Conservation (phyloP, 1,140 invertebrate genomes). For the Pseudomyrmex pallidus region DNA sequence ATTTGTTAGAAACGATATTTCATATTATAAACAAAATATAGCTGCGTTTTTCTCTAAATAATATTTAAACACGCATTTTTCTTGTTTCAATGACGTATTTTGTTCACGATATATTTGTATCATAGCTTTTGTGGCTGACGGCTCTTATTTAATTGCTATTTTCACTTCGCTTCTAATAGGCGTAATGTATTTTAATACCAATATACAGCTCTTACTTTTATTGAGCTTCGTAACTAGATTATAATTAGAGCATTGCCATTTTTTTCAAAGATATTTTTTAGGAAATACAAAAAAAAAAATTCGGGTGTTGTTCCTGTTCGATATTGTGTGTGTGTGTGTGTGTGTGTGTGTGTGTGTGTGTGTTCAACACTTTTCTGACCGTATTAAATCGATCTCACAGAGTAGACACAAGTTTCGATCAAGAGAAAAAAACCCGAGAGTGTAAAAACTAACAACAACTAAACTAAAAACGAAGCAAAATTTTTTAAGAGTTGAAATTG, state of each 20-base stretch:
- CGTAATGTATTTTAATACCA: constrained; percentile 51
- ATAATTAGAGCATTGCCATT: constrained; percentile 9
- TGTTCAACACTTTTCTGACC: no score
- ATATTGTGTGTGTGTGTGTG: not conserved
- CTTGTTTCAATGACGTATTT: constrained; percentile 37
- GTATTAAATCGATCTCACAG: constrained; percentile 6
- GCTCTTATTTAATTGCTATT: constrained; percentile 70
- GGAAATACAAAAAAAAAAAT: not conserved
- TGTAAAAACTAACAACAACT: not conserved
- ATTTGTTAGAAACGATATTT: constrained; percentile 6
- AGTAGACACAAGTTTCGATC: not conserved
- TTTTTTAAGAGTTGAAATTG: constrained; percentile 58
- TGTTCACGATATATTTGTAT: constrained; percentile 51
- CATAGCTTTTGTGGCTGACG: constrained; percentile 71
- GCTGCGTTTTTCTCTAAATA: not conserved
- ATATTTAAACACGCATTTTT: constrained; percentile 16
- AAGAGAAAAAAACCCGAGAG: constrained; percentile 8
- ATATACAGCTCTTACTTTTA: constrained; percentile 37
- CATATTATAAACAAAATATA: constrained; percentile 30
- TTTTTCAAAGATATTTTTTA: not conserved
- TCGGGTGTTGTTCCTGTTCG: not conserved
- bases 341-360: no score
- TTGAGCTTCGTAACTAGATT: constrained; percentile 50
- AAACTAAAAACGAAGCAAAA: constrained; percentile 49
- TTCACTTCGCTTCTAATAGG: constrained; percentile 68